Percentiles rank a stretch among this genome's conserved stretches.
Evolutionary conservation across 2,113 vertebrate species (phyloP).

Genomic region (Rynchops niger): DNA sequence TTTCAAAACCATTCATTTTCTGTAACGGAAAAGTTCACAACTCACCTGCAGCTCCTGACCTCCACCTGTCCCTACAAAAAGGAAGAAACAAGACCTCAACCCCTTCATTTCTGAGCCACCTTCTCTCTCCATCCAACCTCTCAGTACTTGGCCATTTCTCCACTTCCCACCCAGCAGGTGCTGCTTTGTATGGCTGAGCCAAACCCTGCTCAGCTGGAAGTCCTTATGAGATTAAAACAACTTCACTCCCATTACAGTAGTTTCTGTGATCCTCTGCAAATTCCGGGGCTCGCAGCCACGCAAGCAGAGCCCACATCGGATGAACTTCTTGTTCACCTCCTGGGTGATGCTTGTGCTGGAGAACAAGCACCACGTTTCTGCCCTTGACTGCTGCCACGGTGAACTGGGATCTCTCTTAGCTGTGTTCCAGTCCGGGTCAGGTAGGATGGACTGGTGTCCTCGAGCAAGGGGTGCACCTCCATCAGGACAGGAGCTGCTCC

Average conservation of each 20-base stretch:
- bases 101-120: not conserved
- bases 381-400: accelerated
- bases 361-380: accelerated
- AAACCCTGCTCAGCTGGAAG: not conserved
- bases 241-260: not conserved
- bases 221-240: not conserved
- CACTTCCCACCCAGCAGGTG: not conserved
- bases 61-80: not conserved
- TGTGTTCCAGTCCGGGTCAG: not conserved
- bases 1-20: not conserved
- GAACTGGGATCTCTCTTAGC: not conserved
- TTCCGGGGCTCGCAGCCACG: accelerated
- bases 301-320: not conserved
- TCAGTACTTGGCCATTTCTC: not conserved
- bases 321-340: not conserved
- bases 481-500: not conserved
- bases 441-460: not conserved
- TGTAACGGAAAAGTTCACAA: not conserved
- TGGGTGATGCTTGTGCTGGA: not conserved
- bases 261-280: not conserved
- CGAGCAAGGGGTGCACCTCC: not conserved
- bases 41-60: not conserved
- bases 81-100: not conserved
- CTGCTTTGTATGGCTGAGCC: not conserved
- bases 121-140: not conserved